Percentiles rank a stretch among this genome's conserved stretches.
Evolutionary conservation across 2,888 invertebrate species (phyloP).

Genomic region (Monochamus alternatus): DNA sequence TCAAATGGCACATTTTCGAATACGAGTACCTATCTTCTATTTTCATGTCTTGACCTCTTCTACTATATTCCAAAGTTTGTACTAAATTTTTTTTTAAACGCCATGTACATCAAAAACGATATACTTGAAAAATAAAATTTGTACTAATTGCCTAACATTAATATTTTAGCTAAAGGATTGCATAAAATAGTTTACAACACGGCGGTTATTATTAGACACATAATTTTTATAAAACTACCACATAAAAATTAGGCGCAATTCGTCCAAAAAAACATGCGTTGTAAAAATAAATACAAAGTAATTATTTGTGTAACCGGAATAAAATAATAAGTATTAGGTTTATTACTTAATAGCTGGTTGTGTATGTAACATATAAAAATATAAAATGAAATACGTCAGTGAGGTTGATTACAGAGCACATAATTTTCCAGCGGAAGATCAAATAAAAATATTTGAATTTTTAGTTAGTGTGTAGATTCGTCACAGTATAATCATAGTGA

Average conservation of each 20-base stretch:
- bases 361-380: neutral
- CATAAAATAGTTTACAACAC: too few relatives aligned
- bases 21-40: too few relatives aligned
- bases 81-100: too few relatives aligned
- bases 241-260: neutral
- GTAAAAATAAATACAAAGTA: constrained; percentile 6
- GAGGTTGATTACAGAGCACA: neutral
- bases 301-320: constrained; percentile 18
- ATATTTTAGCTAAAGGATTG: too few relatives aligned
- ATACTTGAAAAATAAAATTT: neutral
- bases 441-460: neutral
- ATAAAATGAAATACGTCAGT: constrained; percentile 7
- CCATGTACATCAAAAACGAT: too few relatives aligned
- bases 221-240: neutral
- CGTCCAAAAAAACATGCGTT: neutral
- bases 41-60: too few relatives aligned
- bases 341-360: constrained; percentile 1
- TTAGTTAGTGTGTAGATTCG: neutral
- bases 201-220: too few relatives aligned
- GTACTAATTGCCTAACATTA: neutral
- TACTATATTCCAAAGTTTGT: too few relatives aligned
- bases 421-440: neutral
- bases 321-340: constrained; percentile 24
- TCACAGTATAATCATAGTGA: too few relatives aligned
- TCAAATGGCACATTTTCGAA: too few relatives aligned